These are phyloP conservation scores for Megalopta genalis DNA, from an alignment of 1,140 invertebrate species.

Conservation along the genomic window DNA sequence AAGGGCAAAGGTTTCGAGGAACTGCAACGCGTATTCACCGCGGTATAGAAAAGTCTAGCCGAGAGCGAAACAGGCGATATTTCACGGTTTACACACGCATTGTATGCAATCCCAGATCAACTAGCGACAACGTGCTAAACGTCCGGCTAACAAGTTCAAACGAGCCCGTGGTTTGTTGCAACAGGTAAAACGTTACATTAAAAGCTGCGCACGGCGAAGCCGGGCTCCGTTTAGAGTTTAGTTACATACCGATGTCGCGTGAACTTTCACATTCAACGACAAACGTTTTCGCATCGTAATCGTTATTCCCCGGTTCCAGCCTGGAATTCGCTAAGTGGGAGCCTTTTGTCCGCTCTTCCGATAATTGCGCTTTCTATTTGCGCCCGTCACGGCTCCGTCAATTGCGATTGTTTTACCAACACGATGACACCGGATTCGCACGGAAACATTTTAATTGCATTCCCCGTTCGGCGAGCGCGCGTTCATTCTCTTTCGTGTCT, in stretches of 20 bases:
- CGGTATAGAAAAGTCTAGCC: neutral
- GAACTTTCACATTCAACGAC: conserved; percentile 49
- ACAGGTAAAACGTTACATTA: conserved; percentile 23
- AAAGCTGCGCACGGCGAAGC: neutral
- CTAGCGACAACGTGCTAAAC: conserved; percentile 36
- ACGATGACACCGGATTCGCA: neutral
- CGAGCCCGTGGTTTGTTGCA: conserved; percentile 26
- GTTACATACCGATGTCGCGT: conserved; percentile 27
- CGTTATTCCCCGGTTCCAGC: conserved; percentile 33
- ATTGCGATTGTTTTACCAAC: conserved; percentile 33
- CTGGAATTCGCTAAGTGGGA: conserved; percentile 33
- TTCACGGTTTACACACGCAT: conserved; percentile 32
- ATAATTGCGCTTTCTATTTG: conserved; percentile 41
- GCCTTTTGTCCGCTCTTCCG: conserved; percentile 29
- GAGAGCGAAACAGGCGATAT: conserved; percentile 12
- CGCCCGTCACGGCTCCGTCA: conserved; percentile 12
- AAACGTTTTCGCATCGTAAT: conserved; percentile 44
- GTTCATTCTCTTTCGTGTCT: no score
- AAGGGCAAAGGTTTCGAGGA: neutral
- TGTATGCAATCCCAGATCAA: conserved; percentile 9
- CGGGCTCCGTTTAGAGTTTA: neutral
- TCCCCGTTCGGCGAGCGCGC: no score
- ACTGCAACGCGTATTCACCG: neutral
- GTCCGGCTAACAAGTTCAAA: conserved; percentile 39
- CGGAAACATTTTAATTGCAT: neutral